These are phyloP conservation scores for Philonicus albiceps DNA, from an alignment of 2,888 invertebrate species.

Conservation along the genomic window DNA sequence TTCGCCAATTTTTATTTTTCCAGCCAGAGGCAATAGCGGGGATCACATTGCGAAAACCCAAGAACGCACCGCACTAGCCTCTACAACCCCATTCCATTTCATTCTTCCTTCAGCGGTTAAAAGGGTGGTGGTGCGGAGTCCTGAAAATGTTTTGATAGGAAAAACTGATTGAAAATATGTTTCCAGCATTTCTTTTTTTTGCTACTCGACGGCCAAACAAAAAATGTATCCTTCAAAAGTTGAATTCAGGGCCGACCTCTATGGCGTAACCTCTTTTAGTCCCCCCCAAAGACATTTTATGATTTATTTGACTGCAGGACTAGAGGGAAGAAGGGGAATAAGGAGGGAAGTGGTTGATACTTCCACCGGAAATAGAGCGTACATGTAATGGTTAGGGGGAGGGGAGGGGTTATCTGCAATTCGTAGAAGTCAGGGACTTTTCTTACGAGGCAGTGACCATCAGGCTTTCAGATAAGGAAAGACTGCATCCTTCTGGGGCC, in stretches of 20 bases:
- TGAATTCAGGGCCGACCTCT: neutral
- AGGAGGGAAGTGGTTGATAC: neutral
- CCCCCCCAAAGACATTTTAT: neutral
- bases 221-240: conserved; percentile 12
- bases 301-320: conserved; percentile 7
- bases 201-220: conserved; percentile 11
- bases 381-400: neutral
- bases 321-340: neutral
- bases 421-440: neutral
- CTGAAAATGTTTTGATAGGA: neutral
- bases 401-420: neutral
- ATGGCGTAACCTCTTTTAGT: neutral
- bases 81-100: neutral
- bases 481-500: conserved; percentile 3
- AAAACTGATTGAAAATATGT: conserved; percentile 14
- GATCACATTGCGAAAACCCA: neutral
- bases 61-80: neutral
- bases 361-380: neutral
- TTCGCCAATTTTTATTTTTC: neutral
- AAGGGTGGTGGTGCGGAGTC: neutral
- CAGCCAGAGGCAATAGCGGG: neutral
- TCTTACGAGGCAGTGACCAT: neutral
- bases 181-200: conserved; percentile 8
- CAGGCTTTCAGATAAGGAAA: neutral
- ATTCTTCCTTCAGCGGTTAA: neutral